Base-by-base conservation (phyloP, 2,888 invertebrate genomes). In the Calliphora vomitoria region DNA sequence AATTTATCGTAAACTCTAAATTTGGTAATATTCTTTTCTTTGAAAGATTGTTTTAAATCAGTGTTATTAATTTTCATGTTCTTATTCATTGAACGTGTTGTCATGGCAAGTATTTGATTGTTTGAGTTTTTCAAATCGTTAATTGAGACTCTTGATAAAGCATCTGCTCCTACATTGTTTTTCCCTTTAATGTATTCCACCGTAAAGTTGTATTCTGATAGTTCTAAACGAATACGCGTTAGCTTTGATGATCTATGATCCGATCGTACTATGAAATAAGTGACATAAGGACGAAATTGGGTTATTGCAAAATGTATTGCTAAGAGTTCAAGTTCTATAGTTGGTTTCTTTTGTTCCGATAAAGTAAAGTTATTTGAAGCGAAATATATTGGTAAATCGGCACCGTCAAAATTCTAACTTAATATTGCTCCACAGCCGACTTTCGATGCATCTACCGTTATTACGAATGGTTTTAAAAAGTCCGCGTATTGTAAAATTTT, bases 1-100 rank as follows among this genome's bases (percentile, higher is more conserved):
- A 71, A 71, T 71, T 53, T 71, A 35, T 71, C n/a, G 35, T 71
- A 55, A 35, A 53, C n/a, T 55, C 10, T 53, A 1, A 71, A 20
- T 35, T 55, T 35, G 2, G 3, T 4, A 18, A 0, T 31, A 4
- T 50, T 8, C 8, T 35, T 2, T 31, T 47, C 25, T 25, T 71
- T 10, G 6, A 38, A 20, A 68, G 20, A 25, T 53, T 47, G 10
- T 50, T 69, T 8, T 10, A 8, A 15, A 50, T 50, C 41, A 31
- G 4, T 25, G 0, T 35, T 8, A 11, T 71, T 18, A 53, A 1
- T 38, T 15, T 53, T 38, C 8, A 11, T 53, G 8, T 35, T 38
- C 13, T 18, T 55, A 0, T n/a, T n/a, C 53, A 35, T 71, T 11
- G 35, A 8, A 35, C 53, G 53, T 6, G 25, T 69, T 25, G 20